phyloP scores from a whole-genome alignment of 1,140 invertebrate genomes.

The Phthorimaea operculella region DNA sequence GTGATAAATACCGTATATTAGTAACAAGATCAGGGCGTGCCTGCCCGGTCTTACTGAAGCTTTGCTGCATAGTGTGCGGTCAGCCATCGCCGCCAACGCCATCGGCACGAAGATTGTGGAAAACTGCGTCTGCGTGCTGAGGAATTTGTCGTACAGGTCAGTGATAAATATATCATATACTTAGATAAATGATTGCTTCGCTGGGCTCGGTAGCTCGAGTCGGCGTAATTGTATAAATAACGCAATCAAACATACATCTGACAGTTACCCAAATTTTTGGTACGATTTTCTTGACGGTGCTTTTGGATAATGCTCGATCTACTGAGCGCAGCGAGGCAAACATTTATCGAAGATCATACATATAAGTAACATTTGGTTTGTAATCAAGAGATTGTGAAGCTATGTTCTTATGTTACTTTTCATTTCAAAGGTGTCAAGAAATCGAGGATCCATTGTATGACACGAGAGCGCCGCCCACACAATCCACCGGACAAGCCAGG shows the following conservation, averaged over 20 bases:
- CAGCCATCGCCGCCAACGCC: slow-evolving; percentile 91
- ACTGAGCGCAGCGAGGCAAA: too few relatives aligned
- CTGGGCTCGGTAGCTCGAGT: too few relatives aligned
- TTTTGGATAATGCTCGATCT: too few relatives aligned
- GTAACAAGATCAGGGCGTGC: too few relatives aligned
- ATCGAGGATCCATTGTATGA: slow-evolving; percentile 97
- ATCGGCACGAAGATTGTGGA: slow-evolving; percentile 99
- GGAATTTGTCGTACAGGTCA: slow-evolving; percentile 91
- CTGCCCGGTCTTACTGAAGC: slow-evolving; percentile 94
- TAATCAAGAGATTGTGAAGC: too few relatives aligned
- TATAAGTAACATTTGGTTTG: too few relatives aligned
- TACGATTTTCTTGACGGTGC: too few relatives aligned
- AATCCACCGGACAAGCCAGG: slow-evolving; percentile 68
- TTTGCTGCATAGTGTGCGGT: slow-evolving; percentile 88
- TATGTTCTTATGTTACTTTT: background rate
- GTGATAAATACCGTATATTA: too few relatives aligned
- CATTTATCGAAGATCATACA: too few relatives aligned
- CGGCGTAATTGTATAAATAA: too few relatives aligned
- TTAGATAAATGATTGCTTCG: slow-evolving; percentile 92
- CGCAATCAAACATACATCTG: too few relatives aligned
- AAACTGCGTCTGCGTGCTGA: slow-evolving; percentile 96
- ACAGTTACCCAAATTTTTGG: too few relatives aligned
- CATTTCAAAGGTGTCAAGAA: slow-evolving; percentile 83
- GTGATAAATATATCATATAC: slow-evolving; percentile 35
- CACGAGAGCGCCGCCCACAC: slow-evolving; percentile 80